phyloP scores from a whole-genome alignment of 2,113 vertebrate genomes.

The Calonectris borealis region DNA sequence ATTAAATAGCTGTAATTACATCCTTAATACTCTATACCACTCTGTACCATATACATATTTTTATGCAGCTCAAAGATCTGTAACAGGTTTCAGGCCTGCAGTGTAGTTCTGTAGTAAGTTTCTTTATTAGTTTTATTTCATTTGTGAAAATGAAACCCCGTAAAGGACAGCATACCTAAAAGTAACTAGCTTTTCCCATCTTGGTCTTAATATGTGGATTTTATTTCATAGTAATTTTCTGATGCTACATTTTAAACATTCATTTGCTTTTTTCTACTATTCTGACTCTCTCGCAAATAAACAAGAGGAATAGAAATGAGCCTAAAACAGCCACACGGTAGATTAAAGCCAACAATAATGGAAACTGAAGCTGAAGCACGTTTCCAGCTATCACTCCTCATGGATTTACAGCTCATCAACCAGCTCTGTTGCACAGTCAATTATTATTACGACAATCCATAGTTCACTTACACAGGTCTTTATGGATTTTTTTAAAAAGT shows the following conservation, averaged over 20 bases:
- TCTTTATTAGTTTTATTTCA: neutral
- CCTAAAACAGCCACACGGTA: neutral
- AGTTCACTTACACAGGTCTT: neutral
- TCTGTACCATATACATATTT: neutral
- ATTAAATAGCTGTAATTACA: neutral
- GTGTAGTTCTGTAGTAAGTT: neutral
- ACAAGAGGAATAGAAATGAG: neutral
- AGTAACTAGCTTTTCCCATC: neutral
- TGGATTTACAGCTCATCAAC: neutral
- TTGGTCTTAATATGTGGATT: neutral
- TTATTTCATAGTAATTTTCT: neutral
- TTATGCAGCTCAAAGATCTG: neutral
- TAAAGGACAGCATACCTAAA: neutral
- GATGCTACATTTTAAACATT: neutral
- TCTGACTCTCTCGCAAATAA: neutral
- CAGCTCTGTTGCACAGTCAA: neutral
- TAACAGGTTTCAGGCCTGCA: neutral
- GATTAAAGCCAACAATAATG: neutral
- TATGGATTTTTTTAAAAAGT: neutral
- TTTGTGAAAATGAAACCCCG: neutral
- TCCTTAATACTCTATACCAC: neutral
- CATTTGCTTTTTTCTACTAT: neutral
- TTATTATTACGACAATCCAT: neutral
- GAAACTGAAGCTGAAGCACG: neutral
- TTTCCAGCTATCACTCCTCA: neutral